phyloP scores from a whole-genome alignment of 2,113 vertebrate species.

The Sapajus apella region DNA sequence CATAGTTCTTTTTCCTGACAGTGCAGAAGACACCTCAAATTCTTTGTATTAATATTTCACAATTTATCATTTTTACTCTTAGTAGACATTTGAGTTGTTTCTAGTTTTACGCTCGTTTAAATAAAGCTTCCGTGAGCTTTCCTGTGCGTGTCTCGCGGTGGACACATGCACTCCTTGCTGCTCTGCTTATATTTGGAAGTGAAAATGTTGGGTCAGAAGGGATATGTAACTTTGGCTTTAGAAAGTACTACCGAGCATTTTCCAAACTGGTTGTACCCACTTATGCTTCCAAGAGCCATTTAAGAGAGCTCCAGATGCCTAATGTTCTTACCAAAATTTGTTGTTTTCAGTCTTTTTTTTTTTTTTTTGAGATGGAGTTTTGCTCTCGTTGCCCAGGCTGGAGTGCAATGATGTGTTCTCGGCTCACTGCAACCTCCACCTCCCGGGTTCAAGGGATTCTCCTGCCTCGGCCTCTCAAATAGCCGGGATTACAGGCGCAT shows the following conservation, averaged over 20 bases:
- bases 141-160: background rate
- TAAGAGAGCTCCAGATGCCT: background rate
- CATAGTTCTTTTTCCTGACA: background rate
- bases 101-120: background rate
- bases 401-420: too few species aligned
- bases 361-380: too few species aligned
- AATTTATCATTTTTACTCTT: background rate
- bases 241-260: background rate
- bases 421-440: too few species aligned
- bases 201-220: background rate
- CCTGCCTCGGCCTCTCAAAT: too few species aligned
- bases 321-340: background rate
- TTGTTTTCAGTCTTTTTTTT: background rate
- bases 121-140: background rate
- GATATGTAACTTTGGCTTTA: background rate
- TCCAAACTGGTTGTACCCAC: background rate
- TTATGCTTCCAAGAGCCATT: background rate
- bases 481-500: too few species aligned
- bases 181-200: background rate
- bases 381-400: too few species aligned
- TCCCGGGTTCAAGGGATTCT: too few species aligned
- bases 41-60: background rate
- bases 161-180: background rate
- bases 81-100: background rate
- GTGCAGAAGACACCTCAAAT: background rate